Evolutionary conservation across 2,888 invertebrate genomes (phyloP).

Genomic region (Synergus umbraculus): DNA sequence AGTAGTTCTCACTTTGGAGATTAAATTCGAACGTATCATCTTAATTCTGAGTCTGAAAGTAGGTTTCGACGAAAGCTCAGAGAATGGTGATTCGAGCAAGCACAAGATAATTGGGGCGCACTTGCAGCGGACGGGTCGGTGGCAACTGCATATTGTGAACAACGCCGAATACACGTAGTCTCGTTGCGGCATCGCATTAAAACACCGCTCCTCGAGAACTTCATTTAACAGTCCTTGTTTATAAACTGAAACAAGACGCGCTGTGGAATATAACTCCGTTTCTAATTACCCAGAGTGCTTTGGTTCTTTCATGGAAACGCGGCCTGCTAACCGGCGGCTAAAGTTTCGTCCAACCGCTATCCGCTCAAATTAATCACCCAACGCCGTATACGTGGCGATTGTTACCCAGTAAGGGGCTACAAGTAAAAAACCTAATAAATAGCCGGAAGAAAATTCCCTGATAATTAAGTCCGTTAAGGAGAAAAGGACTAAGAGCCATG

Average conservation of each 20-base stretch:
- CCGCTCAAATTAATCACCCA: conserved; percentile 58
- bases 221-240: conserved; percentile 75
- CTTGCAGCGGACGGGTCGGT: conserved; percentile 36
- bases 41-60: conserved; percentile 1
- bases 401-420: conserved; percentile 66
- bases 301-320: conserved; percentile 70
- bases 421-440: conserved; percentile 76
- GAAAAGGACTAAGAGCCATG: conserved; percentile 62
- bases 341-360: conserved; percentile 65
- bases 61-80: conserved; percentile 13
- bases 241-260: conserved; percentile 75
- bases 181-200: conserved; percentile 48
- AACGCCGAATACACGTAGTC: conserved; percentile 42
- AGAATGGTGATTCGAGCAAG: conserved; percentile 35
- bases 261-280: conserved; percentile 72
- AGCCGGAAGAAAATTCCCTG: conserved; percentile 71
- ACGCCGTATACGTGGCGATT: conserved; percentile 63
- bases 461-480: conserved; percentile 75
- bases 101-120: conserved; percentile 31
- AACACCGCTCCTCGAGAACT: conserved; percentile 62
- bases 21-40: not conserved
- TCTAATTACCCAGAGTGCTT: conserved; percentile 75
- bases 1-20: not conserved
- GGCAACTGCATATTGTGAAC: conserved; percentile 38
- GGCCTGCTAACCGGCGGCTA: conserved; percentile 56